Conservation (phyloP, 2,888 invertebrate genomes). For the Lomographa bimaculata region DNA sequence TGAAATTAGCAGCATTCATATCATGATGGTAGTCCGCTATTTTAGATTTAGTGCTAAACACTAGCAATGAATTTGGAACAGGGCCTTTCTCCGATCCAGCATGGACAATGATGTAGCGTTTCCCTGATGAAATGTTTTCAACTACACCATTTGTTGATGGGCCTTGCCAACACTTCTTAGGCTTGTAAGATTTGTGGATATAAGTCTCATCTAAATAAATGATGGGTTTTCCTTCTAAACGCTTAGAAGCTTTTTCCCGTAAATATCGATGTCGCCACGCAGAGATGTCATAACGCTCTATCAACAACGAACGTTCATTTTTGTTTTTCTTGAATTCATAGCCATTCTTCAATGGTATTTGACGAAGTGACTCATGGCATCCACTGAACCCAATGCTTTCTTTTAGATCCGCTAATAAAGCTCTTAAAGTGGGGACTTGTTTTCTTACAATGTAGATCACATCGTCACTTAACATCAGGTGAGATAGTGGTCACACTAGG, state of each 20-base stretch:
- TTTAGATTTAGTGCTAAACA: constrained; percentile 20
- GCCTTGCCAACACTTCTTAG: constrained; percentile 34
- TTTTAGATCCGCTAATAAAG: constrained; percentile 22
- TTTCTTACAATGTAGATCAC: constrained; percentile 1
- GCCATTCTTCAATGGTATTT: constrained; percentile 19
- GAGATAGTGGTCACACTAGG: too few relatives aligned
- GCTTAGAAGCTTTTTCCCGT: constrained; percentile 20
- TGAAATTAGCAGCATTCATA: constrained; percentile 22
- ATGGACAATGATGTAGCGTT: constrained; percentile 37
- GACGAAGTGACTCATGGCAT: constrained; percentile 24
- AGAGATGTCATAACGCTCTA: constrained; percentile 32
- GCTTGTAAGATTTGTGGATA: constrained; percentile 32
- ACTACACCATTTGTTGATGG: constrained; percentile 28
- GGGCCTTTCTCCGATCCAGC: constrained; percentile 17
- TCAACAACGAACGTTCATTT: constrained; percentile 33
- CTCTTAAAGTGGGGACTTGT: constrained; percentile 13
- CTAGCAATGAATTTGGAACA: constrained; percentile 16
- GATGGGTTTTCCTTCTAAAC: constrained; percentile 26
- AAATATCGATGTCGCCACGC: constrained; percentile 35
- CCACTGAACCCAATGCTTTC: constrained; percentile 20
- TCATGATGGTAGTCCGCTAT: constrained; percentile 1
- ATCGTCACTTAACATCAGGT: too few relatives aligned
- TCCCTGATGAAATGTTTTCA: constrained; percentile 33
- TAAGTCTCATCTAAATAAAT: constrained; percentile 36
- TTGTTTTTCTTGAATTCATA: constrained; percentile 32